Evolutionary conservation across 2,888 invertebrate species (phyloP), one percentile per base, ranked within the genome.

Genomic region (Hymenopus coronatus): DNA sequence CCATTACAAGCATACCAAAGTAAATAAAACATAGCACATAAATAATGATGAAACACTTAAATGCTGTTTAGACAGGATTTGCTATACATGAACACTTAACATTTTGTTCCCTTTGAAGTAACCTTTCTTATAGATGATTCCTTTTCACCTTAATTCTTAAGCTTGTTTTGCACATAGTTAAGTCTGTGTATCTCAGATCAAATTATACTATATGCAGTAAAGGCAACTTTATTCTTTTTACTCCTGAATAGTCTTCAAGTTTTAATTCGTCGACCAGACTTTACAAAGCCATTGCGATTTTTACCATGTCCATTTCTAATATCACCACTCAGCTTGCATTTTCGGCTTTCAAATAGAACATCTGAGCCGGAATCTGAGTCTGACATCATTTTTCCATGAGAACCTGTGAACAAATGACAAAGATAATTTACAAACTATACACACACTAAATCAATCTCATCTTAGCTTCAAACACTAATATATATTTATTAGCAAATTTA

Each of bases 281-380:
- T 95, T 8, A 93, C 90, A 90, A 94, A 94, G 70, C 95, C 95
- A 91, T 95, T 95, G 91, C 95, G 94, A 54, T 93, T 92, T 92
- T 94, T 94, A 89, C 93, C 92, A 90, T 92, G 94, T 28, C 95
- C 95, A 92, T 95, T 96, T 89, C 94, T 94, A 92, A 94, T 94
- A 15, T 94, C 94, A 91, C 94, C 94, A 90, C 93, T 93, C 54
- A 85, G 33, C 85, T 90, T 90, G 90, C 84, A 90, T 91, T 90
- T 91, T 89, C 96, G 95, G 15, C 96, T 95, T 92, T 97, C 97
- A 92, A 97, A 97, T 28, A 97, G 93, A 14, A 98, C 96, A 93
- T 98, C 97, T 0, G 97, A 97, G 91, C 98, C 97, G 0, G 97
- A 97, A 91, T 97, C 97, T 0, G 96, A 96, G 92, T 97, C 97